phyloP scores from a whole-genome alignment of 2,888 invertebrate species.

The Drosophila flavopinicola region DNA sequence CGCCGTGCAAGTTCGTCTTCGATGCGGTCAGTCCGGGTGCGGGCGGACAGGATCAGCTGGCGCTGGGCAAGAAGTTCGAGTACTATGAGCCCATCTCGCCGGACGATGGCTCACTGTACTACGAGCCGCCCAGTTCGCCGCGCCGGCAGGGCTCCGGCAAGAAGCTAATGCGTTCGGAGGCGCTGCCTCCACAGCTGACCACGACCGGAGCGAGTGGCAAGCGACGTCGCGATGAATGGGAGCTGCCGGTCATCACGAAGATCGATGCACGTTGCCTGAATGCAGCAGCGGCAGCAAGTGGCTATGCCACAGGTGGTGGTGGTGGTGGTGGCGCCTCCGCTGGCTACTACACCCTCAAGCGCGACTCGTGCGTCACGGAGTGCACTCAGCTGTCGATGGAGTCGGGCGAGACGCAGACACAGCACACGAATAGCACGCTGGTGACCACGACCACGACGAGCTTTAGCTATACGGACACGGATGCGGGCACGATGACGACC shows the following conservation, averaged over 20 bases:
- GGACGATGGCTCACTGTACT: slow-evolving; percentile 75
- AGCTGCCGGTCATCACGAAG: slow-evolving; percentile 68
- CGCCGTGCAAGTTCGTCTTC: slow-evolving; percentile 87
- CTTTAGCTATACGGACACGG: slow-evolving; percentile 77
- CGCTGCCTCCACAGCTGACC: slow-evolving; percentile 59
- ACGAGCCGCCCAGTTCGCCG: slow-evolving; percentile 70
- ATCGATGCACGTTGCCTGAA: slow-evolving; percentile 73
- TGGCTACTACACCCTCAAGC: slow-evolving; percentile 71
- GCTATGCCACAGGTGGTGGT: slow-evolving; percentile 38
- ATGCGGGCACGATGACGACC: slow-evolving; percentile 28
- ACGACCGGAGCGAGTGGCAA: slow-evolving; percentile 51
- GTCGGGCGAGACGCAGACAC: slow-evolving; percentile 77
- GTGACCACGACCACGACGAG: slow-evolving; percentile 82
- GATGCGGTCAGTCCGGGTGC: slow-evolving; percentile 84
- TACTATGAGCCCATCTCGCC: slow-evolving; percentile 83
- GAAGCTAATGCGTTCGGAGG: slow-evolving; percentile 61
- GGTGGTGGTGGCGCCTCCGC: slow-evolving; percentile 28
- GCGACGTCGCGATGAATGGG: slow-evolving; percentile 76
- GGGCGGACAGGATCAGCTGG: slow-evolving; percentile 60
- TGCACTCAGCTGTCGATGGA: slow-evolving; percentile 83
- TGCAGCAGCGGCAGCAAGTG: slow-evolving; percentile 41
- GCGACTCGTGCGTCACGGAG: slow-evolving; percentile 84
- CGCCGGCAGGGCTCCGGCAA: slow-evolving; percentile 73
- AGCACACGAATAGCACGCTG: slow-evolving; percentile 73
- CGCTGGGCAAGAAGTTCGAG: slow-evolving; percentile 80